Percentiles rank a stretch among this genome's conserved stretches.
Evolutionary conservation across 2,888 invertebrate genomes (phyloP).

Genomic region (Melipona beecheii): DNA sequence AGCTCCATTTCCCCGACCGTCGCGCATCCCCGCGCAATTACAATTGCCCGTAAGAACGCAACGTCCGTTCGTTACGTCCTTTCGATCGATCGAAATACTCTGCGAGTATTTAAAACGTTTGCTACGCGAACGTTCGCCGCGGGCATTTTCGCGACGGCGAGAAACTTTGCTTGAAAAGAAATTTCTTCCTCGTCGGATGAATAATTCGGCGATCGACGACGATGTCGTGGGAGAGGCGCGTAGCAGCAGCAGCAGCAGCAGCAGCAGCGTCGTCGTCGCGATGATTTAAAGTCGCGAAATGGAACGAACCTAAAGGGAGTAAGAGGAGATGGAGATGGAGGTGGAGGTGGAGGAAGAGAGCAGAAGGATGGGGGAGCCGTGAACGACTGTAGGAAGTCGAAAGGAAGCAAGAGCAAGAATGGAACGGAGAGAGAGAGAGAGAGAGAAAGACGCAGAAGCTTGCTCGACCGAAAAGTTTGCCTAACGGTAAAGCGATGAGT

Average conservation of each 20-base stretch:
- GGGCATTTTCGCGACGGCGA: not conserved
- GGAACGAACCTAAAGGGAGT: conserved; percentile 35
- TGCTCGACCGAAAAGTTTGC: conserved; percentile 82
- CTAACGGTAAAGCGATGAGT: conserved; percentile 84
- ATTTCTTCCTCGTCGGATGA: conserved; percentile 22
- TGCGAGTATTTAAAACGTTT: too few relatives aligned
- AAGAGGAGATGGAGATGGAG: not conserved
- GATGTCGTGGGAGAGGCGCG: conserved; percentile 22
- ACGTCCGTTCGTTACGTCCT: too few relatives aligned
- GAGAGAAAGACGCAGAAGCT: conserved; percentile 63
- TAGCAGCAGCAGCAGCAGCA: not conserved
- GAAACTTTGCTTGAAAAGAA: conserved; percentile 20
- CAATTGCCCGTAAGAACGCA: too few relatives aligned
- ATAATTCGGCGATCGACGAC: conserved; percentile 43
- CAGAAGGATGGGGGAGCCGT: conserved; percentile 26
- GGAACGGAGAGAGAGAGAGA: conserved; percentile 37
- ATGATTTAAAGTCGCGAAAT: conserved; percentile 54
- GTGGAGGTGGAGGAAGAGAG: not conserved
- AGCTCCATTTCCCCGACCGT: conserved; percentile 62
- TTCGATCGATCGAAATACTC: too few relatives aligned
- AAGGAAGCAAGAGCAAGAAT: not conserved
- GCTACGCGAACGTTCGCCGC: not conserved
- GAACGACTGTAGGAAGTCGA: conserved; percentile 3
- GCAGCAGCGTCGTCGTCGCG: not conserved
- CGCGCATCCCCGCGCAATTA: not conserved